phyloP scores from a whole-genome alignment of 92 coral and sea anemone species.

The Zoanthus solanderi region DNA sequence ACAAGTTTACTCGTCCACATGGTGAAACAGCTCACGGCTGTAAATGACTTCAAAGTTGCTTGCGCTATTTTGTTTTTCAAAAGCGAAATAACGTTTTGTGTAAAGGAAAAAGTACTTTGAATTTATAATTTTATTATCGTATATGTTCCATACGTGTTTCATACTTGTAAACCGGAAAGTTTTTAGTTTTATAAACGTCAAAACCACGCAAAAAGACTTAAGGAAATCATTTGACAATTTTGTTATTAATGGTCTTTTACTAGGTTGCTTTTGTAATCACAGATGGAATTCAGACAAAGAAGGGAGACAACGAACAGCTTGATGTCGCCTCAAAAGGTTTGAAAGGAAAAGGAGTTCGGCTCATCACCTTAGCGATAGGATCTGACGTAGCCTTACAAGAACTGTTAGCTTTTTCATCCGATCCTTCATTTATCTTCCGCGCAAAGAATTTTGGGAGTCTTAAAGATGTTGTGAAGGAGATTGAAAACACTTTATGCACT shows the following conservation, averaged over 20 bases:
- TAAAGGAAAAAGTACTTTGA: too few species aligned
- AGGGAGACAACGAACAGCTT: slow-evolving; percentile 23
- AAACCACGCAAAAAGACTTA: too few species aligned
- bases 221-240: too few species aligned
- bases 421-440: slow-evolving; percentile 22
- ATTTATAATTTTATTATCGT: too few species aligned
- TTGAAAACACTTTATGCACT: slow-evolving; percentile 14
- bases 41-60: too few species aligned
- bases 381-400: slow-evolving; percentile 15
- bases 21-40: too few species aligned
- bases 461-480: slow-evolving; percentile 21
- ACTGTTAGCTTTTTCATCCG: slow-evolving; percentile 18
- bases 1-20: too few species aligned
- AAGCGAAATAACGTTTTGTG: too few species aligned
- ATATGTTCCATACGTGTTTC: too few species aligned
- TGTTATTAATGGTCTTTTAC: neutral
- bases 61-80: too few species aligned
- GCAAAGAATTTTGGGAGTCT: slow-evolving; percentile 30
- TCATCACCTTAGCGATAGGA: slow-evolving; percentile 18
- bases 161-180: too few species aligned
- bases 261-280: slow-evolving; percentile 43
- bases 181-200: too few species aligned
- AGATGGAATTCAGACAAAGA: slow-evolving; percentile 44
- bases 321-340: slow-evolving; percentile 47
- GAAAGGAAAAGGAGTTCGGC: slow-evolving; percentile 30